phyloP scores from a whole-genome alignment of 2,113 vertebrate species.

The Pholis gunnellus region DNA sequence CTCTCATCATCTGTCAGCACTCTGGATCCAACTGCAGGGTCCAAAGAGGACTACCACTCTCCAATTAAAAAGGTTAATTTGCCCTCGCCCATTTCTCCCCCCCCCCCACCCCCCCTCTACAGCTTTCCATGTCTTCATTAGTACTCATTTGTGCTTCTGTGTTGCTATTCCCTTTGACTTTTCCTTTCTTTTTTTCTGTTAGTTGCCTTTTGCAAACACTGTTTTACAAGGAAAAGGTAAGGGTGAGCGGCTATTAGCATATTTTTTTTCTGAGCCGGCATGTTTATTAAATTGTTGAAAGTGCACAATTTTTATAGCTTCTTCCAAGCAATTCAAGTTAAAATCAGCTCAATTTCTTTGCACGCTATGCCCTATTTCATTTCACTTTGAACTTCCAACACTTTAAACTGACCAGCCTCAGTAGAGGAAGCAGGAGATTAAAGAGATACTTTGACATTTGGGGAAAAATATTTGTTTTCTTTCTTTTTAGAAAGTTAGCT shows the following conservation, averaged over 20 bases:
- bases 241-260: conserved; percentile 8
- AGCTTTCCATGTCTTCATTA: conserved; percentile 74
- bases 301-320: conserved; percentile 2
- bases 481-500: neutral
- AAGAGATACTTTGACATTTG: conserved; percentile 10
- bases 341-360: conserved; percentile 31
- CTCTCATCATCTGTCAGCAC: conserved; percentile 83
- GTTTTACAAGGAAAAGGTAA: conserved; percentile 33
- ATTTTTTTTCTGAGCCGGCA: conserved; percentile 16
- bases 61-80: conserved; percentile 84
- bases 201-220: conserved; percentile 20
- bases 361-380: neutral
- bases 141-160: conserved; percentile 55
- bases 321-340: conserved; percentile 8
- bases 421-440: neutral
- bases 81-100: conserved; percentile 48
- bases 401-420: conserved; percentile 19
- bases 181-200: conserved; percentile 9
- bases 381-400: neutral
- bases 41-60: conserved; percentile 78
- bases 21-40: conserved; percentile 78
- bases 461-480: neutral
- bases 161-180: conserved; percentile 27
- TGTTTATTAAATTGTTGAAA: conserved; percentile 29
- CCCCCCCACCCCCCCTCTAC: neutral